Conservation (phyloP, 2,888 invertebrate genomes). For the Actias luna region DNA sequence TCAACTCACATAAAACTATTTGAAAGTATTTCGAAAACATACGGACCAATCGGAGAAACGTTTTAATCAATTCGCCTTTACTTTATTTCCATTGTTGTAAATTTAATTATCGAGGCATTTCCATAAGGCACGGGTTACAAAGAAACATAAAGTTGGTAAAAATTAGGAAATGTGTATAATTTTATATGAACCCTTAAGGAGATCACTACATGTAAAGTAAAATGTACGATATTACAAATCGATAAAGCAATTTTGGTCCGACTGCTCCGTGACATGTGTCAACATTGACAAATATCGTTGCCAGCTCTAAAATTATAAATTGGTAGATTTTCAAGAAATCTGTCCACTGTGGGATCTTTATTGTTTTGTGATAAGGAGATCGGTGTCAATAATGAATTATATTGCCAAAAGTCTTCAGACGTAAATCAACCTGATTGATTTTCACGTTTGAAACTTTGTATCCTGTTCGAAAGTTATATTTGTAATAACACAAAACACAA, state of each 20-base stretch:
- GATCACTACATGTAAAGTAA: not conserved
- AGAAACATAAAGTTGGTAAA: not conserved
- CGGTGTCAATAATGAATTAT: too few species aligned
- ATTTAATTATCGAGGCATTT: constrained; percentile 1
- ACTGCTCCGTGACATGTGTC: not conserved
- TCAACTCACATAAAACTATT: not conserved
- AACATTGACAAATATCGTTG: not conserved
- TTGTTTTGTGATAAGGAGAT: too few species aligned
- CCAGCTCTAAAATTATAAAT: not conserved
- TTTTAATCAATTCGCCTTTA: not conserved
- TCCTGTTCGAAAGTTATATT: not conserved
- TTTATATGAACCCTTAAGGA: too few species aligned
- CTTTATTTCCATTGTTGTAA: not conserved
- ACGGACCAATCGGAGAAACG: not conserved
- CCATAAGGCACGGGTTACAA: not conserved
- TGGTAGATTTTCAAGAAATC: not conserved
- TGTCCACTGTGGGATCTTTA: too few species aligned
- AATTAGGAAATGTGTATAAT: too few species aligned
- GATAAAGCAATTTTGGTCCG: not conserved
- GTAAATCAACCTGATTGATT: not conserved
- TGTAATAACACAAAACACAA: not conserved
- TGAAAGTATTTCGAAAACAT: not conserved
- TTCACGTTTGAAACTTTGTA: not conserved
- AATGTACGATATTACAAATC: not conserved
- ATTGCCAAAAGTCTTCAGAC: too few species aligned